These are phyloP conservation scores for Melopsittacus undulatus DNA, from an alignment of 2,797 vertebrate species.

Conservation along the genomic window DNA sequence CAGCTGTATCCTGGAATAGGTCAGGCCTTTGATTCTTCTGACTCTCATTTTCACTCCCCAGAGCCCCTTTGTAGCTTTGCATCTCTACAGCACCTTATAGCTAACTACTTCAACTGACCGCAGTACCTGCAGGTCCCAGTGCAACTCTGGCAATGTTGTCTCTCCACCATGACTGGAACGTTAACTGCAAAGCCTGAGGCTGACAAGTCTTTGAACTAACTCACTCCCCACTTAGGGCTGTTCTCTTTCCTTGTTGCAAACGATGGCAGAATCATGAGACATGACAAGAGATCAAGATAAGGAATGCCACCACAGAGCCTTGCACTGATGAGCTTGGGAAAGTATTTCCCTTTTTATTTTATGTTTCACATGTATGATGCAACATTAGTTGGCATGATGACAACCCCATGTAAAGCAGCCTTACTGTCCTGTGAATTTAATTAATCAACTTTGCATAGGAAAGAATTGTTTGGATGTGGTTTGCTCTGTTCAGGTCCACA, in stretches of 20 bases:
- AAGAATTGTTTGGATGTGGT: not conserved
- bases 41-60: not conserved
- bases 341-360: not conserved
- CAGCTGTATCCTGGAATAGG: not conserved
- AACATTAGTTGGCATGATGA: not conserved
- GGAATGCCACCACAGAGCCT: not conserved
- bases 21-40: not conserved
- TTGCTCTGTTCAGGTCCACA: not conserved
- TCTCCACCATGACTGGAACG: not conserved
- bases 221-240: not conserved
- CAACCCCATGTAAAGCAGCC: not conserved
- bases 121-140: not conserved
- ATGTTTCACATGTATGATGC: not conserved
- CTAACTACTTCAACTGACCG: too few relatives aligned
- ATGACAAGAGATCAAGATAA: not conserved
- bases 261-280: not conserved
- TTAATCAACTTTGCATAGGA: not conserved
- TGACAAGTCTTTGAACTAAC: not conserved
- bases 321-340: not conserved
- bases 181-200: not conserved
- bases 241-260: not conserved
- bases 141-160: rapidly evolving
- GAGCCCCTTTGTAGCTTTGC: not conserved
- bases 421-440: not conserved
- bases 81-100: not conserved